Percentiles rank a stretch among this genome's conserved stretches.
phyloP scores from a whole-genome alignment of 2,888 invertebrate genomes.

The Magallana nippona region DNA sequence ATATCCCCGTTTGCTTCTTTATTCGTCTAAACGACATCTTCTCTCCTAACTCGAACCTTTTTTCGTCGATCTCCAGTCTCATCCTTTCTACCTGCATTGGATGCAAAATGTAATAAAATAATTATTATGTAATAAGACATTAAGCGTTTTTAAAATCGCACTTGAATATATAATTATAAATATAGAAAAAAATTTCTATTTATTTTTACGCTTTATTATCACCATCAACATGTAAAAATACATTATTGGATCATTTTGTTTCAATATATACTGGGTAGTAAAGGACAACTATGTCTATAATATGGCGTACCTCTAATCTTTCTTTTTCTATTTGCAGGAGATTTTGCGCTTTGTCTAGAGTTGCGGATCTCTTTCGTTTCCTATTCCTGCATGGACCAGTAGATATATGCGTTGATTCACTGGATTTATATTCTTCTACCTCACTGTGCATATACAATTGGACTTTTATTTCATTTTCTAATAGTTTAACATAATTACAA shows the following conservation, averaged over 20 bases:
- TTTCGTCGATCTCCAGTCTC: neutral
- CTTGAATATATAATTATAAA: neutral
- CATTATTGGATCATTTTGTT: too few relatives aligned
- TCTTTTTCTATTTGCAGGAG: neutral
- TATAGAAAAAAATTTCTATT: neutral
- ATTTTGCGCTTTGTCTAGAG: neutral
- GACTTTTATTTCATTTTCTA: too few relatives aligned
- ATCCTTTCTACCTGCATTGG: neutral
- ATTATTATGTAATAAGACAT: too few relatives aligned
- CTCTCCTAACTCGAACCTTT: too few relatives aligned
- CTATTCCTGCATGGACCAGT: neutral
- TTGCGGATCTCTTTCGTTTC: neutral
- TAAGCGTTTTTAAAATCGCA: neutral
- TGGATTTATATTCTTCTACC: neutral
- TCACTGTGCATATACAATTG: neutral
- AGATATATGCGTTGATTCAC: neutral
- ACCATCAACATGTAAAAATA: too few relatives aligned
- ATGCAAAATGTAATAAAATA: neutral
- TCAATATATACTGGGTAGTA: neutral
- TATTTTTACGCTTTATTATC: too few relatives aligned
- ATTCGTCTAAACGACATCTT: neutral
- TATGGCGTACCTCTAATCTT: neutral
- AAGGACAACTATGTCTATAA: neutral
- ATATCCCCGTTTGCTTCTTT: neutral
- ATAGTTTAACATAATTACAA: too few relatives aligned